phyloP scores from a whole-genome alignment of 2,888 invertebrate genomes.

The Pinctada fucata region DNA sequence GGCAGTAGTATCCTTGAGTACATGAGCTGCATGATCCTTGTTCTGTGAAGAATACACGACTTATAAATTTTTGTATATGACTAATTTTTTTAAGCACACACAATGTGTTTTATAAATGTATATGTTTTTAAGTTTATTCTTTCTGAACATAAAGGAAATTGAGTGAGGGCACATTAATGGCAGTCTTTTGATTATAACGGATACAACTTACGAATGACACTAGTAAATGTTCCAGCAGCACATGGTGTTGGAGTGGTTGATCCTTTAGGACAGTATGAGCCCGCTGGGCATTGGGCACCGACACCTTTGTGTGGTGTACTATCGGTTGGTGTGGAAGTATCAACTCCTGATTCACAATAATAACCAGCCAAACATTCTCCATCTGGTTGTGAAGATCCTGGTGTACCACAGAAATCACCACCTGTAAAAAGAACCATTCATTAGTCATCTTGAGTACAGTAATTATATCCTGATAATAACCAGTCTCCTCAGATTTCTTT shows the following conservation, averaged over 20 bases:
- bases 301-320: slow-evolving; percentile 57
- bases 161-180: neutral
- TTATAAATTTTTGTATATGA: no score
- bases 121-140: neutral
- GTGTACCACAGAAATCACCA: slow-evolving; percentile 70
- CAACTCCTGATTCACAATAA: slow-evolving; percentile 68
- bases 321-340: slow-evolving; percentile 62
- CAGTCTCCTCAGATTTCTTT: no score
- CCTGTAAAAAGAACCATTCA: slow-evolving; percentile 54
- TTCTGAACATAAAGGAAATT: neutral
- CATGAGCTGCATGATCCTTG: slow-evolving; percentile 65
- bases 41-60: slow-evolving; percentile 50
- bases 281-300: slow-evolving; percentile 68
- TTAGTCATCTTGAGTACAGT: neutral
- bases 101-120: neutral
- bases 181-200: neutral
- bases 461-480: neutral
- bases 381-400: slow-evolving; percentile 63
- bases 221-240: slow-evolving; percentile 68
- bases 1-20: slow-evolving; percentile 70
- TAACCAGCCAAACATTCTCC: slow-evolving; percentile 65
- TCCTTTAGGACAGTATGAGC: slow-evolving; percentile 71
- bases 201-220: slow-evolving; percentile 55
- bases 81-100: neutral
- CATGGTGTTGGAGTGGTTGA: slow-evolving; percentile 60